phyloP scores from a whole-genome alignment of 1,140 invertebrate genomes.

The Frieseomelitta varia region DNA sequence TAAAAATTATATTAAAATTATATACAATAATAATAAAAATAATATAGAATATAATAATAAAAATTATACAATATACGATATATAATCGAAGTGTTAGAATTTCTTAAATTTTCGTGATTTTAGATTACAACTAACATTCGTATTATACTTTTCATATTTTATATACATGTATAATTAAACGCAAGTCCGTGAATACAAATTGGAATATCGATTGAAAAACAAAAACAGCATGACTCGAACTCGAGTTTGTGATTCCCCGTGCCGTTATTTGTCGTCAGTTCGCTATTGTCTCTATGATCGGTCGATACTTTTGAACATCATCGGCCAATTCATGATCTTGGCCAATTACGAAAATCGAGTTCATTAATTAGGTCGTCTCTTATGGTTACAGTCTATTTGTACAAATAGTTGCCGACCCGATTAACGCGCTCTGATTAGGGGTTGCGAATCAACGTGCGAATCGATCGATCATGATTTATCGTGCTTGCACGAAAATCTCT shows the following conservation, averaged over 20 bases:
- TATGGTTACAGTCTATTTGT: background rate
- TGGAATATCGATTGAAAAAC: background rate
- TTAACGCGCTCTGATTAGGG: slow-evolving; percentile 42
- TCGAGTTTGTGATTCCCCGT: too few relatives aligned
- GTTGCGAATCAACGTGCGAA: slow-evolving; percentile 19
- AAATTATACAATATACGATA: too few relatives aligned
- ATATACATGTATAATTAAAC: too few relatives aligned
- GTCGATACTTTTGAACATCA: background rate
- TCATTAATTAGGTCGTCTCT: background rate
- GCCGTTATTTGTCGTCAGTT: too few relatives aligned
- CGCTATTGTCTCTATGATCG: background rate
- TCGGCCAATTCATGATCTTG: background rate
- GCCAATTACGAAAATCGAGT: background rate
- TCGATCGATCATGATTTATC: slow-evolving; percentile 50
- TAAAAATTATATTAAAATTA: too few relatives aligned
- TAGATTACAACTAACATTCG: too few relatives aligned
- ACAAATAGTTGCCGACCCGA: slow-evolving; percentile 43
- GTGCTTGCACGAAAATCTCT: slow-evolving; percentile 22
- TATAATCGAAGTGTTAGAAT: too few relatives aligned
- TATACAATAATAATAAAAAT: too few relatives aligned
- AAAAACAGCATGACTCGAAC: background rate
- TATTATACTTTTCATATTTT: too few relatives aligned
- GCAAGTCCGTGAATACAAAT: background rate
- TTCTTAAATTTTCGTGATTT: too few relatives aligned
- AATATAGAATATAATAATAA: too few relatives aligned